phyloP scores from a whole-genome alignment of 1,140 invertebrate genomes.

The Periplaneta americana region DNA sequence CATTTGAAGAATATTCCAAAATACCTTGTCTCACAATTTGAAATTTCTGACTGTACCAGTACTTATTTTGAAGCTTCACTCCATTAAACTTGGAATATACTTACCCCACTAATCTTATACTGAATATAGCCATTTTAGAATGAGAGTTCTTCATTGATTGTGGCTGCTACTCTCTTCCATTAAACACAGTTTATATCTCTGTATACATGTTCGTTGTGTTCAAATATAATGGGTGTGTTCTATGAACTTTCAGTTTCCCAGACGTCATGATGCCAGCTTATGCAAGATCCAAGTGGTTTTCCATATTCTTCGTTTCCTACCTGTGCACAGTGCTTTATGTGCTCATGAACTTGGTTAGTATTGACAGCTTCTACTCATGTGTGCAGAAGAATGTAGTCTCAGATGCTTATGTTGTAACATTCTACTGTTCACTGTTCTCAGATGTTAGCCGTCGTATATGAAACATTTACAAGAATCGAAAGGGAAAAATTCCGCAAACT shows the following conservation, averaged over 20 bases:
- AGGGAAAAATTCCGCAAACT: slow-evolving; percentile 83
- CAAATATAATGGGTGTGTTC: too few relatives aligned
- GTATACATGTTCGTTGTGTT: too few relatives aligned
- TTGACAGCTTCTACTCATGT: background rate
- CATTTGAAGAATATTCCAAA: too few relatives aligned
- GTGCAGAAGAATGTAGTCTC: background rate
- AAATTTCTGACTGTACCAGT: too few relatives aligned
- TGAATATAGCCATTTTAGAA: too few relatives aligned
- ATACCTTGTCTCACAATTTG: too few relatives aligned
- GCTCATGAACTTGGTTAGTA: slow-evolving; percentile 64
- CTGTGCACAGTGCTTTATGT: slow-evolving; percentile 81
- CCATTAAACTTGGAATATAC: too few relatives aligned
- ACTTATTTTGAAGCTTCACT: too few relatives aligned
- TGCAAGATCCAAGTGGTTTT: slow-evolving; percentile 69
- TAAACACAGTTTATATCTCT: too few relatives aligned
- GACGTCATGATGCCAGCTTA: slow-evolving; percentile 94
- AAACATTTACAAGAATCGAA: slow-evolving; percentile 83
- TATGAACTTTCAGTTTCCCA: slow-evolving; percentile 64
- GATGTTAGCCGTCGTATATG: slow-evolving; percentile 88
- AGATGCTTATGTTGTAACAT: background rate
- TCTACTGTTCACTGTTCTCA: slow-evolving; percentile 28
- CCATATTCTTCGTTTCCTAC: slow-evolving; percentile 84
- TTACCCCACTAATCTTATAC: too few relatives aligned
- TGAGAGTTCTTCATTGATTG: too few relatives aligned
- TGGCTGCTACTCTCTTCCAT: too few relatives aligned